Evolutionary conservation across 2,113 vertebrate species (phyloP).

Genomic region (Protobothrops flavoviridis): DNA sequence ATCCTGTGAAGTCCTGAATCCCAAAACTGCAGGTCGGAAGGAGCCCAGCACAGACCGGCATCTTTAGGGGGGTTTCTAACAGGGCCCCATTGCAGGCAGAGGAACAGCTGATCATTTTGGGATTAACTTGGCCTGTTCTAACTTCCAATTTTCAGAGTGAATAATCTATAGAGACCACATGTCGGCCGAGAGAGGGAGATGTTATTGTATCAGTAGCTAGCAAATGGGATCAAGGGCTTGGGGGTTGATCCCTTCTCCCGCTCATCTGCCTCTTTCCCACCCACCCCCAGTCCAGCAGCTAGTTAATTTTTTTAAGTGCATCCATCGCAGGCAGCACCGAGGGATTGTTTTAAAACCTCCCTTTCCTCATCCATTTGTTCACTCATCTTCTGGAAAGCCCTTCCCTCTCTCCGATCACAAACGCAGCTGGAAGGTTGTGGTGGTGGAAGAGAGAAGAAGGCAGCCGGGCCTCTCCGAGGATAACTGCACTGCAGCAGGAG

Average conservation of each 20-base stretch:
- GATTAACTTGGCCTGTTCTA: no score
- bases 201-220: fast-evolving
- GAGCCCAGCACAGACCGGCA: not conserved
- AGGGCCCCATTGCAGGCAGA: not conserved
- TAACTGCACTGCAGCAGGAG: not conserved
- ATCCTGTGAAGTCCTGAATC: not conserved
- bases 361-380: not conserved
- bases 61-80: not conserved
- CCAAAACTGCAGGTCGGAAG: not conserved
- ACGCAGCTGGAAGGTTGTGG: slow-evolving; percentile 35
- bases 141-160: not conserved
- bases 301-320: not conserved
- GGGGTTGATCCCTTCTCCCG: no score
- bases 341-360: fast-evolving
- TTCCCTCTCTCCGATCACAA: not conserved
- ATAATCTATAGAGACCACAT: fast-evolving
- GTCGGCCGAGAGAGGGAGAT: not conserved
- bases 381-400: not conserved
- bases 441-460: slow-evolving; percentile 9
- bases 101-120: not conserved
- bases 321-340: fast-evolving
- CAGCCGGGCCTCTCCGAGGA: no score
- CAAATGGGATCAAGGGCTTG: not conserved
- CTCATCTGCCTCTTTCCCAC: not conserved
- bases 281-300: not conserved